These are phyloP conservation scores for Temnopleurus reevesii DNA, from an alignment of 53 echinoderm and acorn worm genomes.

Conservation along the genomic window DNA sequence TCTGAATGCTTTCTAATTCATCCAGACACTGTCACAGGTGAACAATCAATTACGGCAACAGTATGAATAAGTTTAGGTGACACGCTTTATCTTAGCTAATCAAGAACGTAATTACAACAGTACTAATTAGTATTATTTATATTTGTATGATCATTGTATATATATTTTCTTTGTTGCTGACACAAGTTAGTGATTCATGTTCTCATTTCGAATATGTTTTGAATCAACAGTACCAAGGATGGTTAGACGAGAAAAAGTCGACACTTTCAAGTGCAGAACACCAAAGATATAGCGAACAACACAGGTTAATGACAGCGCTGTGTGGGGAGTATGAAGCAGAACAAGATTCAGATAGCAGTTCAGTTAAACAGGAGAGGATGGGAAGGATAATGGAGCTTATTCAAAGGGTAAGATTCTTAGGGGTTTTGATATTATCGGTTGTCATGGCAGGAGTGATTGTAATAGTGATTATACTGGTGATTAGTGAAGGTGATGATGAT, in stretches of 20 bases:
- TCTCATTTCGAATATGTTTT: too few species aligned
- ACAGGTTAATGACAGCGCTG: constrained; percentile 69
- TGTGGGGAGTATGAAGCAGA: constrained; percentile 84
- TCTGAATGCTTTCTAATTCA: too few species aligned
- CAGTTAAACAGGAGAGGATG: constrained; percentile 84
- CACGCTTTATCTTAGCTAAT: too few species aligned
- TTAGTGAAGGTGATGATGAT: neutral
- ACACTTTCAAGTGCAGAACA: constrained; percentile 65
- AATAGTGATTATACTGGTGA: neutral
- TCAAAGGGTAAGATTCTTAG: constrained; percentile 76
- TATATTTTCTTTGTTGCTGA: too few species aligned
- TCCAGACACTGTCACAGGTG: too few species aligned
- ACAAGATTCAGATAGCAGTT: constrained; percentile 61
- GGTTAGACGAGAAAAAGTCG: constrained; percentile 83
- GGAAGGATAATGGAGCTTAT: constrained; percentile 85
- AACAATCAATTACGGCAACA: too few species aligned
- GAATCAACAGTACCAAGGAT: constrained; percentile 92
- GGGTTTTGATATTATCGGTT: neutral
- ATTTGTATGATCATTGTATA: too few species aligned
- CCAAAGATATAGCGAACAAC: constrained; percentile 84
- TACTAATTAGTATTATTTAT: too few species aligned
- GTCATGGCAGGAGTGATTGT: neutral
- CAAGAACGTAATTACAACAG: too few species aligned
- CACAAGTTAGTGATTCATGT: too few species aligned
- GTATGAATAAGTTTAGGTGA: too few species aligned